phyloP scores from a whole-genome alignment of 2,888 invertebrate species.

The Thalpophila matura region DNA sequence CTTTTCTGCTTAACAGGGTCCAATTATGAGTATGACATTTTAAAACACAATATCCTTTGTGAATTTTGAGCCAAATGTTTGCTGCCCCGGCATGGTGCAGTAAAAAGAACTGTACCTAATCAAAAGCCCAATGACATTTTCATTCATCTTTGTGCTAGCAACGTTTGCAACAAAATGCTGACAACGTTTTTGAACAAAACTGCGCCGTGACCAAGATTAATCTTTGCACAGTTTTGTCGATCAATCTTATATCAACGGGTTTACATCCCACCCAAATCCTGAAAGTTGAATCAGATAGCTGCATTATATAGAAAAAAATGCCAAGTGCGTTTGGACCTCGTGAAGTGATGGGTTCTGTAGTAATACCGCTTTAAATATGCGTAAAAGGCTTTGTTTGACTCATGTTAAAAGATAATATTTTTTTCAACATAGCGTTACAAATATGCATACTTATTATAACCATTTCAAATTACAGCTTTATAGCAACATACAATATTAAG shows the following conservation, averaged over 20 bases:
- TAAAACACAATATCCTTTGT: too few relatives aligned
- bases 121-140: constrained; percentile 4
- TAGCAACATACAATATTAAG: too few relatives aligned
- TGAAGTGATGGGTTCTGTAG: too few relatives aligned
- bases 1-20: too few relatives aligned
- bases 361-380: too few relatives aligned
- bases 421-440: too few relatives aligned
- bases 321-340: too few relatives aligned
- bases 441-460: too few relatives aligned
- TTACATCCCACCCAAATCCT: constrained; percentile 1
- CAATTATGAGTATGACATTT: too few relatives aligned
- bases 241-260: constrained; percentile 17
- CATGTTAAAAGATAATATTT: too few relatives aligned
- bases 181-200: constrained; percentile 16
- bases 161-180: constrained; percentile 21
- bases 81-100: neutral
- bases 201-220: constrained; percentile 12
- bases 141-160: constrained; percentile 13
- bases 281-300: neutral
- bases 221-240: constrained; percentile 25
- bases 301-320: neutral
- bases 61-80: neutral
- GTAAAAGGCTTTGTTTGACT: too few relatives aligned
- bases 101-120: neutral
- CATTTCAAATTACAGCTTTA: too few relatives aligned